These are phyloP conservation scores for Sebastes hubbsi DNA, from an alignment of 2,797 vertebrate species.

Conservation along the genomic window DNA sequence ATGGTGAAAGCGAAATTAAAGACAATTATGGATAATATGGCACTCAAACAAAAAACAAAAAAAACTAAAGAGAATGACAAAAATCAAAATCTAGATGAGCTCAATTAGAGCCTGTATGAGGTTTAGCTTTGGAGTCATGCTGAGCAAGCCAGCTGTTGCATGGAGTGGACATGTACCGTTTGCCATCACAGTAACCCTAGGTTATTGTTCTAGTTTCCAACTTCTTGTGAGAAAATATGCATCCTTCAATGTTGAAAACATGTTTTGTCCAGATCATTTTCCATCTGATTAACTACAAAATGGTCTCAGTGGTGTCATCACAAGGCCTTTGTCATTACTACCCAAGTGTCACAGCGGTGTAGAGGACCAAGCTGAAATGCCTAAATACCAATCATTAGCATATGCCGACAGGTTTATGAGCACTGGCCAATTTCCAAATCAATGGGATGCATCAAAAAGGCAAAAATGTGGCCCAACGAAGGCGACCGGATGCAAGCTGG, in stretches of 20 bases:
- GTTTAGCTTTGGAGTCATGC: slow-evolving; percentile 10
- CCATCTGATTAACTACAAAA: neutral
- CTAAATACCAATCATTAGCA: slow-evolving; percentile 19
- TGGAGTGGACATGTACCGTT: slow-evolving; percentile 9
- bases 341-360: slow-evolving; percentile 33
- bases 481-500: neutral
- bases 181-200: neutral
- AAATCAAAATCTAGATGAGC: slow-evolving; percentile 5
- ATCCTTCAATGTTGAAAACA: neutral
- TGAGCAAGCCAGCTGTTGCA: slow-evolving; percentile 42
- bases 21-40: slow-evolving; percentile 72
- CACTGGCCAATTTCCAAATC: slow-evolving; percentile 38
- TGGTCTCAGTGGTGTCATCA: slow-evolving; percentile 16
- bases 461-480: slow-evolving; percentile 13
- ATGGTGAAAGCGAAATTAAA: slow-evolving; percentile 69
- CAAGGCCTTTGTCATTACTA: slow-evolving; percentile 18
- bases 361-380: slow-evolving; percentile 23
- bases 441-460: slow-evolving; percentile 25
- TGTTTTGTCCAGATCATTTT: neutral
- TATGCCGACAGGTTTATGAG: slow-evolving; percentile 16
- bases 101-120: slow-evolving; percentile 9
- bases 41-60: slow-evolving; percentile 15
- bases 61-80: slow-evolving; percentile 20
- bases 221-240: neutral
- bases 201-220: neutral